Evolutionary conservation across 1,140 invertebrate species (phyloP).

Genomic region (Solenopsis invicta): DNA sequence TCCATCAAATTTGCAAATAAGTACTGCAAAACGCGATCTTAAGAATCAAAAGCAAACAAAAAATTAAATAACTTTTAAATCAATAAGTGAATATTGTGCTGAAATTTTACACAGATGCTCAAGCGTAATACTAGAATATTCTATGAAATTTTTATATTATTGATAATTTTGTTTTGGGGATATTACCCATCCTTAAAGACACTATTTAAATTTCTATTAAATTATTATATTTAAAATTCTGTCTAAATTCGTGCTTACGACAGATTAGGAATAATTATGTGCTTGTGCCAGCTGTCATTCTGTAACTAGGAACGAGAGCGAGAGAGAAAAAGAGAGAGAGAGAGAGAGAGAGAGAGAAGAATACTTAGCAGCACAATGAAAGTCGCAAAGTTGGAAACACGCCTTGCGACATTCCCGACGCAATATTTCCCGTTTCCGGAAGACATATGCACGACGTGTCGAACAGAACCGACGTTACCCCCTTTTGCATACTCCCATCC

Average conservation of each 20-base stretch:
- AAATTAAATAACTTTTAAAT: too few relatives aligned
- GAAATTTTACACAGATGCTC: too few relatives aligned
- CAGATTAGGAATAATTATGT: neutral
- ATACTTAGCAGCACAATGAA: constrained; percentile 16
- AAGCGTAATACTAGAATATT: too few relatives aligned
- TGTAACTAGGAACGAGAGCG: neutral
- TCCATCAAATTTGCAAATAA: too few relatives aligned
- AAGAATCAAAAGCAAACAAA: too few relatives aligned
- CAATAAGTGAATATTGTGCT: too few relatives aligned
- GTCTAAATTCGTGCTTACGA: neutral
- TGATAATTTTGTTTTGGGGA: too few relatives aligned
- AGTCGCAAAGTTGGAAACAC: constrained; percentile 43
- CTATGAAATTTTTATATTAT: too few relatives aligned
- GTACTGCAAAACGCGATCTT: too few relatives aligned
- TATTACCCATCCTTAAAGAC: neutral
- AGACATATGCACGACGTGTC: constrained; percentile 79
- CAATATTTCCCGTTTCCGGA: constrained; percentile 78
- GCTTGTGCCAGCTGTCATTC: neutral
- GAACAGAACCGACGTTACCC: constrained; percentile 65
- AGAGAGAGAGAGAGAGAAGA: neutral
- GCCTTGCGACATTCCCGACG: constrained; percentile 22
- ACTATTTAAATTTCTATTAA: neutral
- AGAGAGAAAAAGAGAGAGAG: neutral
- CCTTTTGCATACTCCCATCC: constrained; percentile 32
- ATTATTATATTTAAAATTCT: neutral